phyloP scores from a whole-genome alignment of 2,797 vertebrate genomes.

The Sebastes diaconus region DNA sequence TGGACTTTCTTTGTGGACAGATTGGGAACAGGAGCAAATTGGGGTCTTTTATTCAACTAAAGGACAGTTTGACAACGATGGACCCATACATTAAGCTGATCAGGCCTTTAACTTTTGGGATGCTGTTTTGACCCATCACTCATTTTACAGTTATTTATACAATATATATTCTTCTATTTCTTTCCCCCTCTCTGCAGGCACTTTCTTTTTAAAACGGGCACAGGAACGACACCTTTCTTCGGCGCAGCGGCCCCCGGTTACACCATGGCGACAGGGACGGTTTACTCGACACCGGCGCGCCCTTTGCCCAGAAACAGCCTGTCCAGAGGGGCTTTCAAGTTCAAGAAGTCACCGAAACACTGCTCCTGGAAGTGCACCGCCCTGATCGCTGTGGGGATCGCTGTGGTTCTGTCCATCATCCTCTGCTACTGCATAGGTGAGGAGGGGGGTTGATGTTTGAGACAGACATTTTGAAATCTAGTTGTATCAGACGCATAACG shows the following conservation, averaged over 20 bases:
- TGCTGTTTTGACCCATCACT: neutral
- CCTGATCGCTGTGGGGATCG: slow-evolving; percentile 93
- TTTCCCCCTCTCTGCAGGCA: slow-evolving; percentile 82
- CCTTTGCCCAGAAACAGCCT: slow-evolving; percentile 95
- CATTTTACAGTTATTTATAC: neutral
- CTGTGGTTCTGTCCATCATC: slow-evolving; percentile 93
- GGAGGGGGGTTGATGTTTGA: neutral
- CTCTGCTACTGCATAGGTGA: slow-evolving; percentile 99
- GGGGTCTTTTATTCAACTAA: neutral
- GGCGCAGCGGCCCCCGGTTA: slow-evolving; percentile 96
- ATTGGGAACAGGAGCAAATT: neutral
- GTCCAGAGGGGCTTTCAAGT: slow-evolving; percentile 97
- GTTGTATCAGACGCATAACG: neutral
- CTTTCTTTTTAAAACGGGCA: slow-evolving; percentile 99
- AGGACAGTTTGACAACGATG: neutral
- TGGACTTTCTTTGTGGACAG: neutral
- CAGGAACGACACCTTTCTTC: slow-evolving; percentile 97
- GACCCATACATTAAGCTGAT: neutral
- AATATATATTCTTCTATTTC: neutral
- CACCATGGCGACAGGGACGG: slow-evolving; percentile 98
- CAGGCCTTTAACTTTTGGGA: neutral
- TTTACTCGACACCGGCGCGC: slow-evolving; percentile 97
- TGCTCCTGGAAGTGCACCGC: slow-evolving; percentile 99
- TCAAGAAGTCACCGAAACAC: slow-evolving; percentile 97
- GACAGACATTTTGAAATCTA: neutral